Evolutionary conservation across 2,797 vertebrate genomes (phyloP), one percentile per base, ranked within the genome.

Genomic region (Nasua narica): DNA sequence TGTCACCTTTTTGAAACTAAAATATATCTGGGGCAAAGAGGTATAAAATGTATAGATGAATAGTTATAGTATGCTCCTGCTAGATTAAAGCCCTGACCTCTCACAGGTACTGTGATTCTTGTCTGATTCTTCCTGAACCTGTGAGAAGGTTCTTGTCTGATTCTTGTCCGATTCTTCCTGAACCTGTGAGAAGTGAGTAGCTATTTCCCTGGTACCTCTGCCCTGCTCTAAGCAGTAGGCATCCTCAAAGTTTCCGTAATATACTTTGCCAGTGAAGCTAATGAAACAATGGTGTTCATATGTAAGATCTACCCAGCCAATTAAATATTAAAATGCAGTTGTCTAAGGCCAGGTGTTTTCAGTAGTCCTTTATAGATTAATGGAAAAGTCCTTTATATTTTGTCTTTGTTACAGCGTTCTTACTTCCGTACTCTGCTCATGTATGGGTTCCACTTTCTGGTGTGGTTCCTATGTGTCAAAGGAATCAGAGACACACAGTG

Each of bases 381-480:
- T 56, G n/a, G 92, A 96, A n/a, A 79, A 96, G 58, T 91, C 82
- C 70, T 40, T 87, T 97, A 37, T 98, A 76, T 94, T 77, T 97
- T 98, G 79, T 74, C 84, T 98, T 95, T 98, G 46, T 98, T 96
- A 79, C 98, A 99, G 99, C 99, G 99, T 52, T 99, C 99, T 25
- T 23, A 99, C 95, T 99, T 99, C 95, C 99, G 99, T 74, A 99
- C 99, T 14, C 98, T 99, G 94, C 99, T 99, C 37, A 99, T 99
- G 99, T 99, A 99, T 13, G 99, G 99, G 12, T 99, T 99, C 98
- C 99, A 99, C 98, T 99, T 99, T 99, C 99, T 99, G 94, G 99
- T 99, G 76, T 99, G 99, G 99, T 99, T 99, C 98, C 99, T 99
- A 35, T 99, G 99, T 94, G 99, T 99, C 97, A 99, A 98, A 96